phyloP scores from a whole-genome alignment of 2,113 vertebrate species.

The Callipepla californica region DNA sequence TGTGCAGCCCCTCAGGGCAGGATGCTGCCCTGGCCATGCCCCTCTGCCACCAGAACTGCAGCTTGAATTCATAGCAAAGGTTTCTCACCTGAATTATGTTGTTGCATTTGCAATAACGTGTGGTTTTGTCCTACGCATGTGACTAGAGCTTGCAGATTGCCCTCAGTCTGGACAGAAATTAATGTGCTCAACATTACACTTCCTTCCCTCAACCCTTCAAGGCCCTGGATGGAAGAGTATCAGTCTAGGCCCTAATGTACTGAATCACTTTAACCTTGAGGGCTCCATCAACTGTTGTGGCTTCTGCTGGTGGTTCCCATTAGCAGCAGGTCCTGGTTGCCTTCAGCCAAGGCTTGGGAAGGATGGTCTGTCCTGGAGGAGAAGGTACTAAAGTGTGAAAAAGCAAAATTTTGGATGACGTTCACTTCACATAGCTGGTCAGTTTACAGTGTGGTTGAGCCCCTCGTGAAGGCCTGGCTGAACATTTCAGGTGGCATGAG shows the following conservation, averaged over 20 bases:
- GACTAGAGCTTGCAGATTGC: neutral
- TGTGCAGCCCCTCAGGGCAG: neutral
- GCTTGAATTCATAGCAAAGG: neutral
- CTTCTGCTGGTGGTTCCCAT: neutral
- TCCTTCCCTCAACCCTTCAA: neutral
- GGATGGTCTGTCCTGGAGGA: neutral
- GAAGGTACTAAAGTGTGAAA: neutral
- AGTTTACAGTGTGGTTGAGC: accelerated
- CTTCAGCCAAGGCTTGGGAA: neutral
- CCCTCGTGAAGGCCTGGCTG: neutral
- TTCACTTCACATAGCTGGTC: neutral
- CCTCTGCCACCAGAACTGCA: neutral
- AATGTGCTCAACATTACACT: too few relatives aligned
- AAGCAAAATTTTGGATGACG: neutral
- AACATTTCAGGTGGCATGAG: accelerated
- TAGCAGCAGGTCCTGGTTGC: neutral
- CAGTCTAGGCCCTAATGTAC: neutral
- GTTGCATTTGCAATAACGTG: neutral
- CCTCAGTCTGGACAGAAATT: neutral
- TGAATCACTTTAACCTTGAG: neutral
- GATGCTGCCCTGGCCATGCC: neutral
- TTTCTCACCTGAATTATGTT: neutral
- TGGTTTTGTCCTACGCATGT: neutral
- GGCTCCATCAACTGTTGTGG: accelerated
- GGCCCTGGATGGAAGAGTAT: neutral